A percentile compares a stretch with the other conserved stretches of the same genome.
phyloP scores from a whole-genome alignment of 2,888 invertebrate genomes.

The Amorpha juglandis region DNA sequence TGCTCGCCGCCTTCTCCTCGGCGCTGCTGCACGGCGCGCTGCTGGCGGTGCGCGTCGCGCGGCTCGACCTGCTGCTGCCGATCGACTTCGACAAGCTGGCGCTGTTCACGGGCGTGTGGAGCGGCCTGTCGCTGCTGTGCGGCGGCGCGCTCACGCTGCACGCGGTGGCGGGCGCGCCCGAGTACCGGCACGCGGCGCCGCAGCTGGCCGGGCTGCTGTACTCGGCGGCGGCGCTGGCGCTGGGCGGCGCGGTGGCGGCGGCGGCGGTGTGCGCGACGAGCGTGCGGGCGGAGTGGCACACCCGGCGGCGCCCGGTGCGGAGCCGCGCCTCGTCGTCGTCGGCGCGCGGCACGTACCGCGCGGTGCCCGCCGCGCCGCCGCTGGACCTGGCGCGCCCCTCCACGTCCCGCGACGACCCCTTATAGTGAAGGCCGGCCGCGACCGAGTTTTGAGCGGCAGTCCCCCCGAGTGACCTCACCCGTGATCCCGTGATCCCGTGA shows the following conservation, averaged over 20 bases:
- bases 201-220: conserved; percentile 44
- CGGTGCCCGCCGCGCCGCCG: conserved; percentile 47
- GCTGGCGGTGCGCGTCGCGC: conserved; percentile 65
- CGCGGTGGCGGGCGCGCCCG: conserved; percentile 53
- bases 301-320: conserved; percentile 34
- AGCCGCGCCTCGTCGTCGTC: conserved; percentile 32
- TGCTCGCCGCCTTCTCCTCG: conserved; percentile 69
- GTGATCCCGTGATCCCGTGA: neutral
- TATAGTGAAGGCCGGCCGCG: conserved; percentile 67
- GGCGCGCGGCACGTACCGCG: conserved; percentile 47
- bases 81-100: conserved; percentile 65
- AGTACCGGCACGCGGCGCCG: conserved; percentile 49
- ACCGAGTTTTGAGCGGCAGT: conserved; percentile 49
- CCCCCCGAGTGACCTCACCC: conserved; percentile 14
- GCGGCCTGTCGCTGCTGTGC: conserved; percentile 54
- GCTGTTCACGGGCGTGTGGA: conserved; percentile 45
- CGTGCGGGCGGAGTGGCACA: conserved; percentile 30
- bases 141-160: conserved; percentile 59
- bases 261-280: conserved; percentile 34
- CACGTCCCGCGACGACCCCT: conserved; percentile 58
- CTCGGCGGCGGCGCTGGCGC: conserved; percentile 54
- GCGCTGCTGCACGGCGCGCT: conserved; percentile 69
- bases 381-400: conserved; percentile 39
- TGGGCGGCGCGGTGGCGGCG: conserved; percentile 45
- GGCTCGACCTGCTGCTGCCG: conserved; percentile 71